Conservation (phyloP, 2,113 vertebrate genomes). For the Pica pica region DNA sequence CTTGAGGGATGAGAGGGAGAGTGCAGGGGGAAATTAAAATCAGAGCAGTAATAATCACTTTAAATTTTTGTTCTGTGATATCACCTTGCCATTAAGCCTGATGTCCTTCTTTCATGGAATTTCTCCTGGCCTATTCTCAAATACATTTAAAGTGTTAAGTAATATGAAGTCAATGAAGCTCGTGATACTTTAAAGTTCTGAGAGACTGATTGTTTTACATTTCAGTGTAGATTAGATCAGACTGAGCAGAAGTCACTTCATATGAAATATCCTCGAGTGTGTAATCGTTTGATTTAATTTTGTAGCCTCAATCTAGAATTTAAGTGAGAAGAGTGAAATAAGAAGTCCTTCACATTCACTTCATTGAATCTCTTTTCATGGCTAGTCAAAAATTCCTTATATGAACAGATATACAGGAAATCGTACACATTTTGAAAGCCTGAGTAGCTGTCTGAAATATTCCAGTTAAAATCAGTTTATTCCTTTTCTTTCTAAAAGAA, state of each 20-base stretch:
- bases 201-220: not conserved
- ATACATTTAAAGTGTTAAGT: not conserved
- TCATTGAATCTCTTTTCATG: not conserved
- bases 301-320: not conserved
- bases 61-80: not conserved
- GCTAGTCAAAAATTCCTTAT: not conserved
- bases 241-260: not conserved
- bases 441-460: not conserved
- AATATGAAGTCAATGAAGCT: not conserved
- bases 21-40: not conserved
- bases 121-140: not conserved
- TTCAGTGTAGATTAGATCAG: slow-evolving; percentile 13
- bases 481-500: not conserved
- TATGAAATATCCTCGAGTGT: not conserved
- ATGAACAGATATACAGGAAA: not conserved
- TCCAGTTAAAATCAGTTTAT: not conserved
- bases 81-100: not conserved
- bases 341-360: not conserved
- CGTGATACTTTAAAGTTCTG: not conserved
- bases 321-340: not conserved
- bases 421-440: not conserved
- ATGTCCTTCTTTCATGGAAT: not conserved
- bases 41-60: not conserved
- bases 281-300: slow-evolving; percentile 48
- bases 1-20: not conserved